A percentile compares a stretch with the other conserved stretches of the same genome.
These are phyloP conservation scores for Machaerirhynchus nigripectus DNA, from an alignment of 2,113 vertebrate species.

Conservation along the genomic window DNA sequence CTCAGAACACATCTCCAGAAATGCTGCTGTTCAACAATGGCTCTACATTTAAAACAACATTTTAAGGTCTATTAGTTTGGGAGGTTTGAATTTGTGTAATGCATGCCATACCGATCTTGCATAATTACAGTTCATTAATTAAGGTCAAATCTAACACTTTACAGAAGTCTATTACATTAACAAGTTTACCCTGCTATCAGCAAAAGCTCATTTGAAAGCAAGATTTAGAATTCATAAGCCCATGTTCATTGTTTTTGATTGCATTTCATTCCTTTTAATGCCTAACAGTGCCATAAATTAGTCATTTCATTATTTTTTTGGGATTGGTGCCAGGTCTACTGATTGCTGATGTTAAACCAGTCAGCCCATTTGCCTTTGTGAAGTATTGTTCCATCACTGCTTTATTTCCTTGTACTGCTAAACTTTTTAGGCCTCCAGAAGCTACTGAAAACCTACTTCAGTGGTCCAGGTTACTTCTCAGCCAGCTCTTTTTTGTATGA, in stretches of 20 bases:
- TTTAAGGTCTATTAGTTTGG: not conserved
- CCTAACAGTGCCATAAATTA: constrained; percentile 1
- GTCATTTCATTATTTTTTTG: constrained; percentile 7
- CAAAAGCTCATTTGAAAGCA: constrained; percentile 14
- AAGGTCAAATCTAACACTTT: not conserved
- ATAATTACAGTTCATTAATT: constrained; percentile 17
- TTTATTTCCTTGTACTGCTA: not conserved
- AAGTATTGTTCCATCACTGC: not conserved
- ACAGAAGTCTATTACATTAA: not conserved
- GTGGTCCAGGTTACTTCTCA: not conserved
- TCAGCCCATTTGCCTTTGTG: not conserved
- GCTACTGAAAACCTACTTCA: not conserved
- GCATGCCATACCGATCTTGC: not conserved
- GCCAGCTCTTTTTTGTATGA: not conserved
- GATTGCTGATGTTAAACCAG: not conserved
- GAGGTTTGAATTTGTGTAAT: not conserved
- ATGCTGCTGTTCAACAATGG: not conserved
- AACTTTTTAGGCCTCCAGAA: not conserved
- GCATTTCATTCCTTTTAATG: not conserved
- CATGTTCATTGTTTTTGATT: not conserved
- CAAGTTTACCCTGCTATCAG: not conserved
- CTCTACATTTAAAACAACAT: not conserved
- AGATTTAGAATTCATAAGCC: not conserved
- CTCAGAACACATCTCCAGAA: not conserved
- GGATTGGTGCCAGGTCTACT: not conserved